Base-by-base conservation (phyloP, 2,888 invertebrate species). In the Ctena decussata region DNA sequence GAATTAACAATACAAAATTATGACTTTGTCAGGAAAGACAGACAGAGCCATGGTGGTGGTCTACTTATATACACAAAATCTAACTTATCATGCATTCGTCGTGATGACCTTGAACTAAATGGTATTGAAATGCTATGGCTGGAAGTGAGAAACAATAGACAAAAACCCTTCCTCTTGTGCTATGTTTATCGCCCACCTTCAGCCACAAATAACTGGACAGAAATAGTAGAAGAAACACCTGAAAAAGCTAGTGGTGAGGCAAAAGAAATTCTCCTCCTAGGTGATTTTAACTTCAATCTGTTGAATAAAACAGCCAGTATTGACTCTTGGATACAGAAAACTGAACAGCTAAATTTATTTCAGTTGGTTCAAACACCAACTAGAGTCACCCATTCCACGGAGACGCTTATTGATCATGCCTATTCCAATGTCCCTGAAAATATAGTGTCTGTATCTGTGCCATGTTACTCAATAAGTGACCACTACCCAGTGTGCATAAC, bases 281-380 rank as follows among this genome's bases (percentile, higher is more conserved):
- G n/a, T n/a, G n/a, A n/a, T n/a, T n/a, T n/a, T n/a, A n/a, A n/a
- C n/a, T n/a, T n/a, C n/a, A n/a, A n/a, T n/a, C n/a, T n/a, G n/a
- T n/a, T n/a, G n/a, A n/a, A n/a, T n/a, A n/a, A n/a, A n/a, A n/a
- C n/a, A n/a, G n/a, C n/a, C n/a, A n/a, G n/a, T 30, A 80, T 32
- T 65, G n/a, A 0, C 27, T 1, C 65, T 15, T 80, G 80, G 80
- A 74, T 35, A 21, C 21, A 32, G 11, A 21, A 74, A 3, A 80
- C 30, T 18, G 35, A 46, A 24, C 11, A 39, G 15, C 69, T 73
- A 18, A 73, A 80, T 65, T 27, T 80, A 3, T 11, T 5, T 39
- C 78, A 80, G 46, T 65, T 73, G 41, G 80, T 65, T 60, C 21
- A 73, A 41, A 3, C 24, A 2, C 65, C 80, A 24, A 80, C 73